A percentile compares a stretch with the other conserved stretches of the same genome.
Conservation (phyloP, 2,113 vertebrate genomes). For the Malurus cyaneus region DNA sequence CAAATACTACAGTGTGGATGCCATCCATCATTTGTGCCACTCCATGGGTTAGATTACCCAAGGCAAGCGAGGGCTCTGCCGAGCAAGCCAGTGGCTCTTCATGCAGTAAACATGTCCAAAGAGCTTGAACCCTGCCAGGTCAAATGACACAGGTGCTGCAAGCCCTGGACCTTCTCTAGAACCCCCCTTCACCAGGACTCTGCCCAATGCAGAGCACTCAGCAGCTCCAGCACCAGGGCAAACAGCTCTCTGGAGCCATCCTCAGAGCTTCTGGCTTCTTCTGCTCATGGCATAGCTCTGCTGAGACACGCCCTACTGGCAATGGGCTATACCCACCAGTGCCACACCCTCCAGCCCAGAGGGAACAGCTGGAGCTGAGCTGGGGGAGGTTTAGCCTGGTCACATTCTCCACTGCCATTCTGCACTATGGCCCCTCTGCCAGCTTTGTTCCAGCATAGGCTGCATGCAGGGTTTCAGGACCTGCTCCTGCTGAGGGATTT, state of each 20-base stretch:
- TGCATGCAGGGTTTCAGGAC: not conserved
- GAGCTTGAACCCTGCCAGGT: not conserved
- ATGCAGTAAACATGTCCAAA: not conserved
- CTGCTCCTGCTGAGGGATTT: not conserved
- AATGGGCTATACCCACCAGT: not conserved
- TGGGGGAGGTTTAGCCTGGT: not conserved
- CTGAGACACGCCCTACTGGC: not conserved
- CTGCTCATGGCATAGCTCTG: not conserved
- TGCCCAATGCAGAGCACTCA: fast-evolving
- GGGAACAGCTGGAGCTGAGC: not conserved
- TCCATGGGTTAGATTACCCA: not conserved
- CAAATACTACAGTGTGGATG: fast-evolving
- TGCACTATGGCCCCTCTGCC: fast-evolving
- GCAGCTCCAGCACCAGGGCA: not conserved
- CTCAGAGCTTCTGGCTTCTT: not conserved
- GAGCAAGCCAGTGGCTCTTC: not conserved
- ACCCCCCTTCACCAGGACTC: not conserved
- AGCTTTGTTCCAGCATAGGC: not conserved
- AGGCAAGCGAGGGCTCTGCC: not conserved
- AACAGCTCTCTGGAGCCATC: not conserved
- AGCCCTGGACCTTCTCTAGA: not conserved
- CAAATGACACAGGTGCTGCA: fast-evolving
- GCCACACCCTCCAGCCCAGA: not conserved
- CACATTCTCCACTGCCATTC: fast-evolving
- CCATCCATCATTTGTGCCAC: fast-evolving